These are phyloP conservation scores for Melipona quadrifasciata DNA, from an alignment of 1,140 invertebrate genomes.

Conservation along the genomic window DNA sequence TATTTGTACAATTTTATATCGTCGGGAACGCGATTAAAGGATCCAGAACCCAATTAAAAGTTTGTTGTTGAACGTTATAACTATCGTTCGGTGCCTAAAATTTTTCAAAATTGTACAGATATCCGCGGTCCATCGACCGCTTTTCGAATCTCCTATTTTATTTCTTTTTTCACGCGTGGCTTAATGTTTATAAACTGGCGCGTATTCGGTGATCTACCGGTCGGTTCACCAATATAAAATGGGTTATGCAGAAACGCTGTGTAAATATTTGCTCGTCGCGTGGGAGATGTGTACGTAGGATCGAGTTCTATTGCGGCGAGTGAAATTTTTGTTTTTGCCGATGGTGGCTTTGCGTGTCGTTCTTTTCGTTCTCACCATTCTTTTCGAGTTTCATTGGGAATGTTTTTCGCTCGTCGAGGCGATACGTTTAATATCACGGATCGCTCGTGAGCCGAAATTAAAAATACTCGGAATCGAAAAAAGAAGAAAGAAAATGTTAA, in stretches of 20 bases:
- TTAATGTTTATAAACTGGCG: background rate
- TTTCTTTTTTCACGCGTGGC: background rate
- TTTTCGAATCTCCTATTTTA: background rate
- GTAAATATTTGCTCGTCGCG: conserved; percentile 14
- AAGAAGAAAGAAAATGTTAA: too few relatives aligned
- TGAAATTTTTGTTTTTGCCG: conserved; percentile 5
- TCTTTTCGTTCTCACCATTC: background rate
- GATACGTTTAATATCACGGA: background rate
- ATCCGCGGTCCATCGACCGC: too few relatives aligned
- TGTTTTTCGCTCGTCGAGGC: background rate
- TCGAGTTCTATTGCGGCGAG: background rate
- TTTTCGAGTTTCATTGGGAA: background rate
- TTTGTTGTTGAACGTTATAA: too few relatives aligned
- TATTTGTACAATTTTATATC: too few relatives aligned
- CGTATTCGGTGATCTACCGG: background rate
- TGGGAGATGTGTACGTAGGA: background rate
- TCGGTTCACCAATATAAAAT: background rate
- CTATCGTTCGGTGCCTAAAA: too few relatives aligned
- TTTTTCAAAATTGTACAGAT: too few relatives aligned
- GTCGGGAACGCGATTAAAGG: too few relatives aligned
- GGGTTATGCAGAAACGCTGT: background rate
- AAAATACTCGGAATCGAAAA: background rate
- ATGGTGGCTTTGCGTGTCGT: background rate
- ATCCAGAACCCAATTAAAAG: too few relatives aligned
- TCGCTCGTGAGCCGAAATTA: background rate